These are phyloP conservation scores for Meiosimyza platycephala DNA, from an alignment of 2,888 invertebrate species.

Conservation along the genomic window DNA sequence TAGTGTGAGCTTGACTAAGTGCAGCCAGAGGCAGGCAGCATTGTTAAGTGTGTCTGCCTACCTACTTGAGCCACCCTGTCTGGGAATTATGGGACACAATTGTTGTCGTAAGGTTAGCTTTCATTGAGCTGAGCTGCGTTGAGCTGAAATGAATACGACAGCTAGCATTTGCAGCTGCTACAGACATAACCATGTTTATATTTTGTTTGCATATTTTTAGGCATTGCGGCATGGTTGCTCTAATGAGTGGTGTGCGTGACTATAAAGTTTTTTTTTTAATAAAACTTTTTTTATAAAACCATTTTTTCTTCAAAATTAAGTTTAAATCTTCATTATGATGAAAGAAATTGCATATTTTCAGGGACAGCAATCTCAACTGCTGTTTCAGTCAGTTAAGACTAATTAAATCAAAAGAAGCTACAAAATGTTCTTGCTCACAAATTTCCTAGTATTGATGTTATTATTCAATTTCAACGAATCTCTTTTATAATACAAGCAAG, in stretches of 20 bases:
- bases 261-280: too few relatives aligned
- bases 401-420: too few relatives aligned
- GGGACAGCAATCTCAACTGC: too few relatives aligned
- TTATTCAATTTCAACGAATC: too few relatives aligned
- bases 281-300: too few relatives aligned
- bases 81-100: constrained; percentile 53
- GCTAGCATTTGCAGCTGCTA: neutral
- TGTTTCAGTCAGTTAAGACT: too few relatives aligned
- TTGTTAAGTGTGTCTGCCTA: constrained; percentile 9
- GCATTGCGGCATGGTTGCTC: neutral
- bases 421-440: too few relatives aligned
- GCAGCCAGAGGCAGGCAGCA: constrained; percentile 2
- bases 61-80: constrained; percentile 48
- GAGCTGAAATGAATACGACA: constrained; percentile 1
- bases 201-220: constrained; percentile 29
- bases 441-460: too few relatives aligned
- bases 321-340: too few relatives aligned
- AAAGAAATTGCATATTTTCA: too few relatives aligned
- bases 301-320: too few relatives aligned
- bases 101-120: constrained; percentile 28
- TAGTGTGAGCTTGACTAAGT: constrained; percentile 8
- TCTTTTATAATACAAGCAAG: too few relatives aligned
- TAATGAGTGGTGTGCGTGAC: constrained; percentile 14
- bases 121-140: neutral
- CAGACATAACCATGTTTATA: neutral